Conservation (phyloP, 2,113 vertebrate genomes). For the Plestiodon gilberti region DNA sequence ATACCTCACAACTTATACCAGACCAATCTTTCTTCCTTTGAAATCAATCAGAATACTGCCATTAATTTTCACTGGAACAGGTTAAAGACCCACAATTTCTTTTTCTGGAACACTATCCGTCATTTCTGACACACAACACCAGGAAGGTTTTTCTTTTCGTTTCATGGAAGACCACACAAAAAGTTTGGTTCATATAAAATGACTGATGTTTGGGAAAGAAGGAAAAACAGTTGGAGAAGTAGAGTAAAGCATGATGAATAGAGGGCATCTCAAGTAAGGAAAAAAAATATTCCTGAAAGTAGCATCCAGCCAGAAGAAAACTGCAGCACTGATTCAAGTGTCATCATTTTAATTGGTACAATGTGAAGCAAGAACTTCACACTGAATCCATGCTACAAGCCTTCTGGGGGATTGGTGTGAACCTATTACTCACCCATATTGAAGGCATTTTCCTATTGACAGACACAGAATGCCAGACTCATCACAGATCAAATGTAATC, state of each 20-base stretch:
- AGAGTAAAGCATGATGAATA: not conserved
- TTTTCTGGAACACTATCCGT: not conserved
- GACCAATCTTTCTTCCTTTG: slow-evolving; percentile 13
- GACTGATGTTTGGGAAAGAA: not conserved
- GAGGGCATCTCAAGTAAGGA: not conserved
- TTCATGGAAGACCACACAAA: not conserved
- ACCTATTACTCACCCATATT: not conserved
- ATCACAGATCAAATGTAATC: not conserved
- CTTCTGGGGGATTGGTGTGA: not conserved
- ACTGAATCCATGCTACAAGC: not conserved
- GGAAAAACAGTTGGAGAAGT: not conserved
- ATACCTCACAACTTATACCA: not conserved
- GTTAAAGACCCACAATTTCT: not conserved
- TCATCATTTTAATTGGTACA: not conserved
- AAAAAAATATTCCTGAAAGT: not conserved
- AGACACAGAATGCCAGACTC: not conserved
- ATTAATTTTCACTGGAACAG: slow-evolving; percentile 16
- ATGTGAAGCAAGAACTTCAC: not conserved
- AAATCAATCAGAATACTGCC: slow-evolving; percentile 13
- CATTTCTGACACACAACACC: not conserved
- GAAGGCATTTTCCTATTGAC: not conserved
- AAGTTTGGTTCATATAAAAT: slow-evolving; percentile 21
- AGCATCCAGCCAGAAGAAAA: not conserved
- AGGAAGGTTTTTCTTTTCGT: slow-evolving; percentile 10
- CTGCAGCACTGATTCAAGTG: not conserved